Evolutionary conservation across 1,140 invertebrate species (phyloP).

Genomic region (Agraylea sexmaculata): DNA sequence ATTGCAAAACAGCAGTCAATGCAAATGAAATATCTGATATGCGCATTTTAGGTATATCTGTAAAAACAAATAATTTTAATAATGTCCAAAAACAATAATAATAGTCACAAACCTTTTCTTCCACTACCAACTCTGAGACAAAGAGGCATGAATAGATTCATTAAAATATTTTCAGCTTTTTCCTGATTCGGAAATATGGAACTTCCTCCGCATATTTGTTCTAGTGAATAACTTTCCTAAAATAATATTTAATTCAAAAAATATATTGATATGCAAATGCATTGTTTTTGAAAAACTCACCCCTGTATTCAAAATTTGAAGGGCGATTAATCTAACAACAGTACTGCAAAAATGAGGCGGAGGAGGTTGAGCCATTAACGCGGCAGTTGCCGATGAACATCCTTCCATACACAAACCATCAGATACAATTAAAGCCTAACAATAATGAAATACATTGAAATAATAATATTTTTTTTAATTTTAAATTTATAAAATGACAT

Average conservation of each 20-base stretch:
- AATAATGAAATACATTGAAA: constrained; percentile 4
- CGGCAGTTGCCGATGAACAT: constrained; percentile 63
- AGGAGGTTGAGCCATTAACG: constrained; percentile 75
- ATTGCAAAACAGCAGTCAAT: constrained; percentile 77
- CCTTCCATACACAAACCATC: constrained; percentile 50
- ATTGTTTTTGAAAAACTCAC: constrained; percentile 33
- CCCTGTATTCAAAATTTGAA: constrained; percentile 85
- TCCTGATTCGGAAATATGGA: constrained; percentile 80
- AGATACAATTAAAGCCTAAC: constrained; percentile 68
- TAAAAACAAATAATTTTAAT: constrained; percentile 20
- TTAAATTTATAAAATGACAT: constrained; percentile 14
- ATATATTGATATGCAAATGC: no score
- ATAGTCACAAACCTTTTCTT: constrained; percentile 58
- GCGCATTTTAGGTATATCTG: constrained; percentile 80
- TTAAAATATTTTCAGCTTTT: constrained; percentile 86
- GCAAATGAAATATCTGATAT: constrained; percentile 85
- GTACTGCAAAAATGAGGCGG: constrained; percentile 92
- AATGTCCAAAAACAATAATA: not conserved
- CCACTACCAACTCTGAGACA: constrained; percentile 89
- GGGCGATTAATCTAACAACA: constrained; percentile 82
- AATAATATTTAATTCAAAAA: no score
- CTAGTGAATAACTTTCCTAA: constrained; percentile 82
- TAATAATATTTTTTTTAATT: constrained; percentile 8
- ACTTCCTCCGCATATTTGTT: constrained; percentile 85
- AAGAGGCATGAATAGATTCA: constrained; percentile 92